Evolutionary conservation across 53 echinoderm and acorn worm genomes (phyloP), one percentile per base, ranked within the genome.

Genomic region (Astropecten irregularis): DNA sequence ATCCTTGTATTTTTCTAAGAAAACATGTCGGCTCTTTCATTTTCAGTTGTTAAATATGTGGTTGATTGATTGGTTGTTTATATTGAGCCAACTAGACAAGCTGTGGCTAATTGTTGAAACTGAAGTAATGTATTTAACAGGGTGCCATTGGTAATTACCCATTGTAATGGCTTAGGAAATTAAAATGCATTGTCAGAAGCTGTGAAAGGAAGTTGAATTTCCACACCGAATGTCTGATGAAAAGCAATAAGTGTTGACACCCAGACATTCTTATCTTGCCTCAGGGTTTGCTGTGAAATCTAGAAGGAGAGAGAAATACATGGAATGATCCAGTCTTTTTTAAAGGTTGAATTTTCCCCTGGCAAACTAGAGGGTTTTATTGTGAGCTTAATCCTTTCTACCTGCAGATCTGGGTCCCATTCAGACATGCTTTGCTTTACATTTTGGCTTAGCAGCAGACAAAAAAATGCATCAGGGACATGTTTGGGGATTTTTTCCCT

Each of bases 401-500:
- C 61, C 61, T 61, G 15, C 64, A 64, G 16, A 64, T 30, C 37
- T 19, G 16, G 35, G 33, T 38, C 74, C 40, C 38, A 74, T 74
- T 74, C 9, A 71, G 4, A 13, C 18, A 18, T 28, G 13, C 26
- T 19, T 40, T 28, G 21, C 22, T 14, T 53, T 53, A n/a, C 26
- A 22, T 25, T 35, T 26, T 57, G 39, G 74, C 74, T 40, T 37
- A 55, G 57, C 57, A 39, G 35, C 40, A 74, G 74, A 6, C 28
- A 20, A 40, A 28, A 37, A 56, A 57, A 9, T 74, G 25, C 74
- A 57, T 40, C 56, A 40, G 76, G 76, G 76, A 59, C 59, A 59
- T 76, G 37, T 44, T 77, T 44, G 47, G 61, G 61, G 79, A 37
- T 57, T 60, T 49, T 33, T 50, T n/a, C 9, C 40, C 39, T 18